A percentile compares a stretch with the other conserved stretches of the same genome.
phyloP scores from a whole-genome alignment of 2,888 invertebrate genomes.

The Scaptodrosophila latifasciaeformis region DNA sequence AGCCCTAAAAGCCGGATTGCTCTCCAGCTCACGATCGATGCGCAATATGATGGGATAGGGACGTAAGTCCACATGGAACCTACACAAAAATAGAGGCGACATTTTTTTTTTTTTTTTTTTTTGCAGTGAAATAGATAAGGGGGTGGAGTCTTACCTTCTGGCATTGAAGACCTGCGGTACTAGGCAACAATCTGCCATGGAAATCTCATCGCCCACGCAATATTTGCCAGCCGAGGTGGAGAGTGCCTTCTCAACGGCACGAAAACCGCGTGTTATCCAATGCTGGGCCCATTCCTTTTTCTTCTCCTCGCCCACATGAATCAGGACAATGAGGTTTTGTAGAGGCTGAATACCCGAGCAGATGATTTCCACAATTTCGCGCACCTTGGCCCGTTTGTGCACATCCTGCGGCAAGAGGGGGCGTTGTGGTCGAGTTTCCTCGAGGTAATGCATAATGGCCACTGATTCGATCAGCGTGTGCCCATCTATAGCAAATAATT shows the following conservation, averaged over 20 bases:
- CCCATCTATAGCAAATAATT: constrained; percentile 77
- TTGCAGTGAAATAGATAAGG: not conserved
- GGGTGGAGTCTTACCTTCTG: constrained; percentile 79
- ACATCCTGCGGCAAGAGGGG: constrained; percentile 92
- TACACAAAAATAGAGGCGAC: constrained; percentile 62
- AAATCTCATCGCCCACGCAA: constrained; percentile 94
- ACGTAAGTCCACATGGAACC: constrained; percentile 93
- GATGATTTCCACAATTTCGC: constrained; percentile 94
- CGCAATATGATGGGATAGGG: constrained; percentile 92
- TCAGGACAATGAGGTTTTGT: constrained; percentile 92
- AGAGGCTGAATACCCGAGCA: constrained; percentile 96
- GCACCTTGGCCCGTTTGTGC: constrained; percentile 90
- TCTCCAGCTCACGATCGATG: constrained; percentile 89
- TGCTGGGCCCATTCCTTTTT: constrained; percentile 95
- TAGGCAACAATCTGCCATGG: constrained; percentile 95
- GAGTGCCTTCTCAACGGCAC: constrained; percentile 91
- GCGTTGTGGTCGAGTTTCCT: constrained; percentile 91
- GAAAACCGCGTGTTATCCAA: constrained; percentile 93
- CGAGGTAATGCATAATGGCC: constrained; percentile 95
- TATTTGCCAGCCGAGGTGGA: constrained; percentile 91
- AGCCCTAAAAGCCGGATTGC: constrained; percentile 92
- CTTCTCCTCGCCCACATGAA: constrained; percentile 90
- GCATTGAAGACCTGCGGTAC: constrained; percentile 98
- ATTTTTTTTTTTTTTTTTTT: too few species aligned
- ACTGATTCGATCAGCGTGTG: constrained; percentile 84